Percentiles rank a stretch among this genome's conserved stretches.
Evolutionary conservation across 2,888 invertebrate species (phyloP).

Genomic region (Drosophila maculinotata): DNA sequence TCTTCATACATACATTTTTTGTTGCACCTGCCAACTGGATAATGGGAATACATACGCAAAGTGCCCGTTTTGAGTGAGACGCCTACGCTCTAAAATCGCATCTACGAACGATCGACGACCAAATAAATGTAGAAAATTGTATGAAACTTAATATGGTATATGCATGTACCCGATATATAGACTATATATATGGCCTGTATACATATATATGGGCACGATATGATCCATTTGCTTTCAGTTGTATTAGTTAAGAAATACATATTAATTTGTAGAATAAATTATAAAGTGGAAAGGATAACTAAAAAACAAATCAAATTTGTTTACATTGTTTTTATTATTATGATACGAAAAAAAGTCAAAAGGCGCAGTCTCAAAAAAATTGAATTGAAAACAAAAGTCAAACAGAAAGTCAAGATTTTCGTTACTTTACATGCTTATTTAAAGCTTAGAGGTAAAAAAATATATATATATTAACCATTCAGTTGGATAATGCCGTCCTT

Average conservation of each 20-base stretch:
- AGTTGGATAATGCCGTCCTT: too few relatives aligned
- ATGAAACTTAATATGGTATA: slow-evolving; percentile 1
- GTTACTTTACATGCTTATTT: too few relatives aligned
- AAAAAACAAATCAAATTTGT: neutral
- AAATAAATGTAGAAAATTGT: slow-evolving; percentile 16
- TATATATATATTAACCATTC: too few relatives aligned
- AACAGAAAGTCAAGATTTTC: too few relatives aligned
- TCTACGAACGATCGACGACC: slow-evolving; percentile 7
- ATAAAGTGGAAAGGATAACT: slow-evolving; percentile 12
- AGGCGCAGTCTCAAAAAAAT: too few relatives aligned
- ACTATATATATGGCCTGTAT: neutral
- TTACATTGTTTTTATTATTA: too few relatives aligned
- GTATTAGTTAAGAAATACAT: slow-evolving; percentile 15
- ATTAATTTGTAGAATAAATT: slow-evolving; percentile 41
- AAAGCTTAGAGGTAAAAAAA: too few relatives aligned
- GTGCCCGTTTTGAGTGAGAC: neutral
- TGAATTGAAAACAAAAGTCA: too few relatives aligned
- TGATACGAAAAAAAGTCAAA: too few relatives aligned
- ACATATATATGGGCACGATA: neutral
- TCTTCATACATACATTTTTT: neutral
- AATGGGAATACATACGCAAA: too few relatives aligned
- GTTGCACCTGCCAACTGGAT: neutral
- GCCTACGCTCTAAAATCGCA: slow-evolving; percentile 1
- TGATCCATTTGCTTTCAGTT: slow-evolving; percentile 22
- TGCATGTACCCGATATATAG: neutral